These are phyloP conservation scores for Phalanger gymnotis DNA, from an alignment of 2,797 vertebrate species.

Conservation along the genomic window DNA sequence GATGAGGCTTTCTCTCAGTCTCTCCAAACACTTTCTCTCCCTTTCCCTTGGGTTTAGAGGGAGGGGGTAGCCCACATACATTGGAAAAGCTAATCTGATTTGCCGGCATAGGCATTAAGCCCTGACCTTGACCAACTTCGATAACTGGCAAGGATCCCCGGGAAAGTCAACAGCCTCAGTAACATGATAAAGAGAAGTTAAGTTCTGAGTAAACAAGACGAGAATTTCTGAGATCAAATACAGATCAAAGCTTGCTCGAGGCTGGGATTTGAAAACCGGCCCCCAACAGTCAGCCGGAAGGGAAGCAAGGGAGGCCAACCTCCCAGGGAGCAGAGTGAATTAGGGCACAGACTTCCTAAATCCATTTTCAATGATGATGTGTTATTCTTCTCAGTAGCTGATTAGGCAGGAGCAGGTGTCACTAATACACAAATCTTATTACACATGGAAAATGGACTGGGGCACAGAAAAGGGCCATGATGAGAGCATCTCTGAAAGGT, in stretches of 20 bases:
- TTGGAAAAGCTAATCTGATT: conserved; percentile 25
- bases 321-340: conserved; percentile 77
- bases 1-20: conserved; percentile 11
- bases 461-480: conserved; percentile 57
- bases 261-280: conserved; percentile 66
- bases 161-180: conserved; percentile 46
- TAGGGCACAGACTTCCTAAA: conserved; percentile 78
- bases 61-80: conserved; percentile 11
- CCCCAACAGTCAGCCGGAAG: background rate
- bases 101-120: background rate
- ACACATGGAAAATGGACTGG: conserved; percentile 67
- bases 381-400: conserved; percentile 71
- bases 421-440: conserved; percentile 71
- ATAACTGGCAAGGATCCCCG: conserved; percentile 36
- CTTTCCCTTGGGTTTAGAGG: conserved; percentile 12
- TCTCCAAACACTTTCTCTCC: background rate
- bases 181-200: conserved; percentile 66
- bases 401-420: conserved; percentile 78
- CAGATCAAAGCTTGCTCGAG: conserved; percentile 62
- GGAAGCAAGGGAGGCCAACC: conserved; percentile 63
- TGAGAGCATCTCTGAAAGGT: conserved; percentile 67
- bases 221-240: conserved; percentile 58
- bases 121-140: conserved; percentile 24
- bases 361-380: conserved; percentile 77
- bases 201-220: conserved; percentile 67